Conservation (phyloP, 2,113 vertebrate genomes). For the Entomyzon cyanotis region DNA sequence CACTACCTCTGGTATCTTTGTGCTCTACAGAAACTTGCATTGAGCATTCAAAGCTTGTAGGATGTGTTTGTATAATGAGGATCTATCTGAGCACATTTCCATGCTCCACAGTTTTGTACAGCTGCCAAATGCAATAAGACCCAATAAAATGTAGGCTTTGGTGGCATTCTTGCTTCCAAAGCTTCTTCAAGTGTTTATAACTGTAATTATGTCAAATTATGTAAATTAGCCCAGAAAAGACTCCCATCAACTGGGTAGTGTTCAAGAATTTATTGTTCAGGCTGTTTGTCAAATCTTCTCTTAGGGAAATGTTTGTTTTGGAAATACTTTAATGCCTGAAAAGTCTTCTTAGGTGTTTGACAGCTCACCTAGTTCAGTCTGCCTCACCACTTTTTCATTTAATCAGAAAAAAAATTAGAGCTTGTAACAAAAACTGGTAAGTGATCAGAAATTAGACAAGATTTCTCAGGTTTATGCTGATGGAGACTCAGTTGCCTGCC, state of each 20-base stretch:
- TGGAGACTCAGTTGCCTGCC: background rate
- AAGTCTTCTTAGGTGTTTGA: background rate
- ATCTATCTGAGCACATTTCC: background rate
- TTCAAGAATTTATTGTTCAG: slow-evolving; percentile 9
- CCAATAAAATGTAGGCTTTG: background rate
- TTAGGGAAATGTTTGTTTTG: background rate
- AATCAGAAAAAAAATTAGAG: background rate
- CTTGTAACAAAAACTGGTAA: background rate
- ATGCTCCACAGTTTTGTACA: background rate
- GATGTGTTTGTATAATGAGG: background rate
- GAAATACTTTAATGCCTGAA: background rate
- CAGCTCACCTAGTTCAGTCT: background rate
- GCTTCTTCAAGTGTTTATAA: slow-evolving; percentile 23
- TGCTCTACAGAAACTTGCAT: background rate
- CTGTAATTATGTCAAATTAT: slow-evolving; percentile 45
- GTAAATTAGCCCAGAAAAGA: slow-evolving; percentile 27
- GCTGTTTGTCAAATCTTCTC: background rate
- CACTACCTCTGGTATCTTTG: background rate
- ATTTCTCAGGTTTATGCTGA: background rate
- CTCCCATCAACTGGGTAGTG: background rate
- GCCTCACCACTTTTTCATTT: background rate
- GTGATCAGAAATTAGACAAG: background rate
- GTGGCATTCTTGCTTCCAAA: slow-evolving; percentile 7
- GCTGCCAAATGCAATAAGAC: slow-evolving; percentile 9
- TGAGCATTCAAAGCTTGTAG: background rate